These are phyloP conservation scores for Rhincodon typus DNA, from an alignment of 2,797 vertebrate species.

Conservation along the genomic window DNA sequence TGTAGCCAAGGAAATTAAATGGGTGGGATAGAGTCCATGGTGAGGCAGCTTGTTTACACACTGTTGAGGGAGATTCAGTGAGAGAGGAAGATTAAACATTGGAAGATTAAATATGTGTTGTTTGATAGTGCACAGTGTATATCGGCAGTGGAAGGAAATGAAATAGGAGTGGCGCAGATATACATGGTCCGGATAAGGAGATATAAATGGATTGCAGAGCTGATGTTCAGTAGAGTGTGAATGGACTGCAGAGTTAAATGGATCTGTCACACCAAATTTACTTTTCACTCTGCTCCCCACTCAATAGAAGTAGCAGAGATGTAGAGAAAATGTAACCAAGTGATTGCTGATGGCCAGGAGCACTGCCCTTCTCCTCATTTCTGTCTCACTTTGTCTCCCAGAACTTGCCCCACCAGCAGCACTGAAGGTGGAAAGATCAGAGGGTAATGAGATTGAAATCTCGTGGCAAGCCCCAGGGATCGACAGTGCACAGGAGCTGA, in stretches of 20 bases:
- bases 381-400: conserved; percentile 56
- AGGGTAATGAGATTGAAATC: conserved; percentile 84
- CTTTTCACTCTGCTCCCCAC: not conserved
- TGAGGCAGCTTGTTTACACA: not conserved
- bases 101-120: too few species aligned
- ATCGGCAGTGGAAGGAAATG: not conserved
- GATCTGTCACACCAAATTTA: not conserved
- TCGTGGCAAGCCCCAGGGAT: conserved; percentile 81
- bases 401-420: conserved; percentile 88
- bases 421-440: conserved; percentile 81
- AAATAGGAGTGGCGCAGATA: not conserved
- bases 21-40: not conserved
- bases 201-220: not conserved
- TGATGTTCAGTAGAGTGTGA: not conserved
- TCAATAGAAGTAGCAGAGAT: too few species aligned
- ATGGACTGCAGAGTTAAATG: not conserved
- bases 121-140: not conserved
- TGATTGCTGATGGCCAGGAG: not conserved
- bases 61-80: not conserved
- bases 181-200: not conserved
- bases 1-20: not conserved
- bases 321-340: not conserved
- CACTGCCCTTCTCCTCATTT: conserved; percentile 30
- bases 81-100: not conserved
- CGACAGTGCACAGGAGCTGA: conserved; percentile 58